Conservation (phyloP, 2,888 invertebrate species). For the Tortricodes alternella region DNA sequence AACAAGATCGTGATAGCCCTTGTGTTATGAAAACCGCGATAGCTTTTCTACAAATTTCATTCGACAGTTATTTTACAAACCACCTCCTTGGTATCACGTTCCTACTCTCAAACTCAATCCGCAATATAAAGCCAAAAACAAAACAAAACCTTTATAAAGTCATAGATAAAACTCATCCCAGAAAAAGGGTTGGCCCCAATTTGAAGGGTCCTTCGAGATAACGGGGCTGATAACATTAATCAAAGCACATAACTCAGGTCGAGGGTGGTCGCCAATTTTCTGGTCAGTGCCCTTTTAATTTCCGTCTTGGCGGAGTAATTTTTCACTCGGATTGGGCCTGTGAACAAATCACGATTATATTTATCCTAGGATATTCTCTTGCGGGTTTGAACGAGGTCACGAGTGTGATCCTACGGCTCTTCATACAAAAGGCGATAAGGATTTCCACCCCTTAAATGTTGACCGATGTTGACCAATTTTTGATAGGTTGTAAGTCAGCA, state of each 20-base stretch:
- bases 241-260: conserved; percentile 63
- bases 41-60: no score
- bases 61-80: not conserved
- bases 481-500: no score
- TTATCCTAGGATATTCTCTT: not conserved
- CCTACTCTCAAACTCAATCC: not conserved
- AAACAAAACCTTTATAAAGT: conserved; percentile 24
- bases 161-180: conserved; percentile 31
- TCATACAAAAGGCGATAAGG: no score
- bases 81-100: no score
- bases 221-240: conserved; percentile 78
- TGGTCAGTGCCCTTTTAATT: conserved; percentile 76
- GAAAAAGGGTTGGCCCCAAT: conserved; percentile 62
- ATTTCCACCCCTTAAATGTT: no score
- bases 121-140: not conserved
- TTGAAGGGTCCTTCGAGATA: conserved; percentile 65
- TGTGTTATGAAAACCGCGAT: no score
- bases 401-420: no score
- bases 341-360: conserved; percentile 45
- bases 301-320: conserved; percentile 65
- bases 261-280: conserved; percentile 69
- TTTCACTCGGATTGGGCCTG: conserved; percentile 66
- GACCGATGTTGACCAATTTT: no score
- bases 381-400: not conserved
- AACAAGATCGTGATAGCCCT: no score